Base-by-base conservation (phyloP, 2,888 invertebrate genomes). In the Ceramica pisi region DNA sequence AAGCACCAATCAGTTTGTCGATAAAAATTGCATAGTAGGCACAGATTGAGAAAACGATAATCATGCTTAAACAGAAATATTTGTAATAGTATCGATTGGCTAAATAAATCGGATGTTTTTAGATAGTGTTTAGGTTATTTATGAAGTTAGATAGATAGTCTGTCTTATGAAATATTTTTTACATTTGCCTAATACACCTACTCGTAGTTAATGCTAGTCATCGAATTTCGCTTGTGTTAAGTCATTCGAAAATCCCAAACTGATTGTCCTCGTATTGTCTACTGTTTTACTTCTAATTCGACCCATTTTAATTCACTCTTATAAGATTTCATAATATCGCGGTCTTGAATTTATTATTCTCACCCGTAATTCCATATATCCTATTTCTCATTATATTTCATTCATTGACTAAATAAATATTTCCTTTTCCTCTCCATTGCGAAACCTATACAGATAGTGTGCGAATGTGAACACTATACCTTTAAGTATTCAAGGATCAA, bases 1-100 rank as follows among this genome's bases (percentile, higher is more conserved):
- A 31, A 51, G 19, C 16, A 19, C 16, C 31, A 51, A 57, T 69
- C 31, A 14, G n/a, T 38, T 14, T 53, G 31, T 41, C 38, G 56
- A 67, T 57, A 50, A 68, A 38, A 51, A 21, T 10, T 67, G 21
- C 21, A 38, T 51, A 46, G 46, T 38, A 63, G 23, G 23, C 23
- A 46, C 44, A 60, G 66, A 65, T 71, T 60, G 48, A 12, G 9
- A 8, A 57, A 46, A 73, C n/a, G 26, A 41, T 68, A n/a, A 77
- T 31, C 23, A 48, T 46, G 57, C 38, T 70, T 59, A n/a, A n/a
- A 31, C 16, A 23, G n/a, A 78, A 59, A 53, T 38, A 38, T 38
- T 59, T 26, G 4, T 44, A 19, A 38, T 38, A 53, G 2, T 51
- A 26, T 57, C 26, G 14, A 51, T 21, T 59, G 16, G 46, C 6